phyloP scores from a whole-genome alignment of 2,888 invertebrate genomes.

The Acleris literana region DNA sequence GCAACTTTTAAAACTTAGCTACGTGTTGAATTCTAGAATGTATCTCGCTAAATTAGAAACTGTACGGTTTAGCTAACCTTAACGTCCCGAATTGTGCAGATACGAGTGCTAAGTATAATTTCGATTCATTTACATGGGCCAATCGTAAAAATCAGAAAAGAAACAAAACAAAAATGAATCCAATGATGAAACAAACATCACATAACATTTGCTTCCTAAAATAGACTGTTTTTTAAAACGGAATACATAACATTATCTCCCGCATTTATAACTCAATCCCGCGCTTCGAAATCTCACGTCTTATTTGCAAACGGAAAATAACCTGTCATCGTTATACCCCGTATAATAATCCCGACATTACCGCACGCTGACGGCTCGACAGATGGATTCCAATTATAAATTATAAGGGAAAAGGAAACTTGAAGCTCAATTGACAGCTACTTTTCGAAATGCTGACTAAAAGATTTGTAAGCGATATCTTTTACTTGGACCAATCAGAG shows the following conservation, averaged over 20 bases:
- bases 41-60: not conserved
- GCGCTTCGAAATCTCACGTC: constrained; percentile 5
- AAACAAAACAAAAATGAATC: too few species aligned
- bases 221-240: not conserved
- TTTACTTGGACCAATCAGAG: constrained; percentile 42
- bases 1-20: constrained; percentile 3
- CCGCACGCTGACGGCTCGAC: constrained; percentile 44
- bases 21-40: not conserved
- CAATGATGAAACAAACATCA: not conserved
- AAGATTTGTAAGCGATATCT: constrained; percentile 41
- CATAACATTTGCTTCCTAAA: not conserved
- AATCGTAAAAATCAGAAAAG: too few species aligned
- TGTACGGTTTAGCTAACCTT: too few species aligned
- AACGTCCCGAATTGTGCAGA: too few species aligned
- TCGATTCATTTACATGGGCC: too few species aligned
- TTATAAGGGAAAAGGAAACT: constrained; percentile 36
- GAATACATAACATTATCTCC: not conserved
- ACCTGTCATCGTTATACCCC: constrained; percentile 18
- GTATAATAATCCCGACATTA: constrained; percentile 38
- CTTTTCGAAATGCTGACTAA: constrained; percentile 43
- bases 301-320: constrained; percentile 18
- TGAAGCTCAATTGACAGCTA: constrained; percentile 48
- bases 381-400: constrained; percentile 43
- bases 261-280: constrained; percentile 5
- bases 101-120: too few species aligned